Evolutionary conservation across 2,113 vertebrate species (phyloP), one percentile per base, ranked within the genome.

Genomic region (Polypterus senegalus): DNA sequence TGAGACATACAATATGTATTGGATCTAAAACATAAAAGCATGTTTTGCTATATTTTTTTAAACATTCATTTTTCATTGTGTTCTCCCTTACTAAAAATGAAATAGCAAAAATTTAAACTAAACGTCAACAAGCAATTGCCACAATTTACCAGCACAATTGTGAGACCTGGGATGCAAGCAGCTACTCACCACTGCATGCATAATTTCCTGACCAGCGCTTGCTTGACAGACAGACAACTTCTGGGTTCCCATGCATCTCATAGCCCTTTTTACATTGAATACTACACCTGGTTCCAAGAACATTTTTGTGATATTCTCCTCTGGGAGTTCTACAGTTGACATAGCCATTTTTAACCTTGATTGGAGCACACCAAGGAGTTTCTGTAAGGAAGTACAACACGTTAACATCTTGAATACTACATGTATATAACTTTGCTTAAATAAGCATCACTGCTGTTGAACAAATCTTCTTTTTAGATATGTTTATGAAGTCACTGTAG

Each of bases 141-240:
- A 27, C 27, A 27, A 27, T 27, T 27, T 27, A 27, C 27, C 27
- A 27, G 27, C 27, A 27, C 27, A 27, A 27, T 27, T 27, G 27
- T 27, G 27, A 27, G 27, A 27, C 27, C 2, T 27, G 27, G 27
- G 27, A 27, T 27, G 27, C 2, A 27, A 27, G 27, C 27, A 59
- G n/a, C 46, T 65, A 85, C 86, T 91, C 74, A 98, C 96, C 93
- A 78, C 92, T 83, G 78, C 96, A 98, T 64, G 87, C 78, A 66
- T 88, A 93, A 68, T 93, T 97, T 55, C 90, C 88, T 9, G 96
- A 97, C 96, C 96, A 98, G 70, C 85, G 88, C 72, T 90, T 97
- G 79, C 79, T 92, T 67, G 89, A 80, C 79, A 97, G 92, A 67
- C 96, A 98, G 59, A 94, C 81, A 2, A 97, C 83, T 75, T 93